phyloP scores from a whole-genome alignment of 2,888 invertebrate genomes.

The Campopleginae sp. region DNA sequence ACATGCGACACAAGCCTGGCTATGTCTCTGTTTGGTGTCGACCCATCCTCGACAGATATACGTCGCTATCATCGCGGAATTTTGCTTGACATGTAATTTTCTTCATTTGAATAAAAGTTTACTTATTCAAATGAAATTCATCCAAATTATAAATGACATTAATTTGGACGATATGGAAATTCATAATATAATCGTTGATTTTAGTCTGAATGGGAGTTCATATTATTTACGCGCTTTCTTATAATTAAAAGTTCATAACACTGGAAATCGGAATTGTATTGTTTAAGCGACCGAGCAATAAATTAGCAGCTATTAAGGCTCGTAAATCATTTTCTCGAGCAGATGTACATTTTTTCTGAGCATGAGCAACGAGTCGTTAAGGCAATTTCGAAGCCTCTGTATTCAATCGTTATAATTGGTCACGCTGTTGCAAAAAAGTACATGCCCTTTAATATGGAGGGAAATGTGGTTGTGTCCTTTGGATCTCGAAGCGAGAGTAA shows the following conservation, averaged over 20 bases:
- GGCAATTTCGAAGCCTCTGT: background rate
- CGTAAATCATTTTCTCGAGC: background rate
- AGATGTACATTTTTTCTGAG: background rate
- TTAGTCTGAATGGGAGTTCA: background rate
- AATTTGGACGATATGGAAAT: slow-evolving; percentile 4
- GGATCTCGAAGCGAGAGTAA: background rate
- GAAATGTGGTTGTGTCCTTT: background rate
- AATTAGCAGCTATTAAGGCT: background rate
- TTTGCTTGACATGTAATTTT: slow-evolving; percentile 59
- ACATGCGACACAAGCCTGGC: background rate
- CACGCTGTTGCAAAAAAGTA: background rate
- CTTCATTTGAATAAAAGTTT: slow-evolving; percentile 48
- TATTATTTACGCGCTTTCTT: background rate
- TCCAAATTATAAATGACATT: slow-evolving; percentile 19
- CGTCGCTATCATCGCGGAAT: background rate
- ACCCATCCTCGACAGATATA: slow-evolving; percentile 1
- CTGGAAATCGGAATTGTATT: background rate
- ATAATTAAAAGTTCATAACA: background rate
- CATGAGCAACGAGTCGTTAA: background rate
- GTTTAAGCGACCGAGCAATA: background rate
- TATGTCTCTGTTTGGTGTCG: slow-evolving; percentile 13
- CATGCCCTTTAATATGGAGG: background rate
- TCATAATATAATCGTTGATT: slow-evolving; percentile 2
- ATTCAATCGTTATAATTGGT: background rate
- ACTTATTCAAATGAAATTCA: slow-evolving; percentile 62